Evolutionary conservation across 2,113 vertebrate species (phyloP), one percentile per base, ranked within the genome.

Genomic region (Candoia aspera): DNA sequence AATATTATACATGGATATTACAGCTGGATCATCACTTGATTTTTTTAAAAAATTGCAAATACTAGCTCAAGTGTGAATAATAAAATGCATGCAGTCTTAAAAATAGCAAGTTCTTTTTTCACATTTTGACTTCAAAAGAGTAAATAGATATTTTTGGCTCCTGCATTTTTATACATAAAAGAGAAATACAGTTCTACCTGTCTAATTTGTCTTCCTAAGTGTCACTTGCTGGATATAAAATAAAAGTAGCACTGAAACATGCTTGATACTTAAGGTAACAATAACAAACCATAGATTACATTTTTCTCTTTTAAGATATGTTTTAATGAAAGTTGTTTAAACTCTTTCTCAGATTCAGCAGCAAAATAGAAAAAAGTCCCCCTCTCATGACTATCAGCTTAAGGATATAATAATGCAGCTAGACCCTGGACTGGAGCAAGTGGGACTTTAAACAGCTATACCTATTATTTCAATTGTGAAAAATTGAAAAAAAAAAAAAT

Each of bases 131-230:
- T 79, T 54, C 89, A 89, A 23, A 62, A 83, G 90, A 94, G 88
- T 93, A 93, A 93, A n/a, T 3, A 93, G 0, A 8, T 3, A 1
- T 91, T 83, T 68, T 89, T 88, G 83, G 42, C 88, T 60, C 73
- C 0, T 94, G 68, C 60, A 49, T 94, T 94, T 49, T 93, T 90
- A 94, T 55, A 91, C 91, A 91, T 59, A 29, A 0, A 84, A 8
- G 4, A 59, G 37, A 93, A 93, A 37, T 88, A 92, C 58, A 42
- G 10, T 17, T 13, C 89, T 91, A 90, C 68, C 88, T 92, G 53
- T 84, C 89, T 94, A 91, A 92, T 29, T 94, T 92, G 85, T 37
- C 42, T 6, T 59, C 62, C 37, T 91, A 91, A 94, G 21, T 96
- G 92, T 85, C 86, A 53, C 85, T 95, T 89, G 59, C 73, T 90